These are phyloP conservation scores for Chydorus sphaericus DNA, from an alignment of 2,888 invertebrate species.

Conservation along the genomic window DNA sequence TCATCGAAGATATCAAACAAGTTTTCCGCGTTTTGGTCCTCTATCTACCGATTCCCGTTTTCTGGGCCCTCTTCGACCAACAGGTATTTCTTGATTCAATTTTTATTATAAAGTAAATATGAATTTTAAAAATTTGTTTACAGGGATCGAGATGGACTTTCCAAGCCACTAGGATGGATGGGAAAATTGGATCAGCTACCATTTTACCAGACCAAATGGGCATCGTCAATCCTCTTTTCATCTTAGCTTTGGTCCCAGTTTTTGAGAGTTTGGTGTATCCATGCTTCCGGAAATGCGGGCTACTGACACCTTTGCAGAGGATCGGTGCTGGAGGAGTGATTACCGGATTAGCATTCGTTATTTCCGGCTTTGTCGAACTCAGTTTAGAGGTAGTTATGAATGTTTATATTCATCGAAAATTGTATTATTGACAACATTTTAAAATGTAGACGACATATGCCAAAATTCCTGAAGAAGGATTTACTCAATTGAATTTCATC, in stretches of 20 bases:
- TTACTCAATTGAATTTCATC: constrained; percentile 42
- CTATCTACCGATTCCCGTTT: constrained; percentile 79
- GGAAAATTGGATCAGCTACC: constrained; percentile 50
- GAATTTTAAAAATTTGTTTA: constrained; percentile 6
- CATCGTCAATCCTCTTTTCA: constrained; percentile 73
- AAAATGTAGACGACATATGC: constrained; percentile 30
- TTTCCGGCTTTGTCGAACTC: constrained; percentile 72
- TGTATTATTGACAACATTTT: background rate
- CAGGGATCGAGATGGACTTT: constrained; percentile 82
- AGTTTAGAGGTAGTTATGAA: constrained; percentile 52
- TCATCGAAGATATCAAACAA: constrained; percentile 66
- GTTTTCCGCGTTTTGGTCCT: constrained; percentile 59
- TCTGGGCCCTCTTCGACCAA: constrained; percentile 95
- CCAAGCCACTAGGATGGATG: constrained; percentile 78
- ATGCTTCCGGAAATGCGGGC: constrained; percentile 46
- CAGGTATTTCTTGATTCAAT: constrained; percentile 40
- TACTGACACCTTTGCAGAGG: constrained; percentile 69
- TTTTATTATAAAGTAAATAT: background rate
- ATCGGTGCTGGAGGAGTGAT: constrained; percentile 75
- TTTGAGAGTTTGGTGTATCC: constrained; percentile 72
- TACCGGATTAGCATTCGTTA: constrained; percentile 65
- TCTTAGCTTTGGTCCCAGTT: constrained; percentile 69
- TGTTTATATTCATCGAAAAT: background rate
- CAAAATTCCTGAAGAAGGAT: constrained; percentile 27
- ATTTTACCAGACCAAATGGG: constrained; percentile 92